phyloP scores from a whole-genome alignment of 2,113 vertebrate species.

The Microcebus ravelobensis region DNA sequence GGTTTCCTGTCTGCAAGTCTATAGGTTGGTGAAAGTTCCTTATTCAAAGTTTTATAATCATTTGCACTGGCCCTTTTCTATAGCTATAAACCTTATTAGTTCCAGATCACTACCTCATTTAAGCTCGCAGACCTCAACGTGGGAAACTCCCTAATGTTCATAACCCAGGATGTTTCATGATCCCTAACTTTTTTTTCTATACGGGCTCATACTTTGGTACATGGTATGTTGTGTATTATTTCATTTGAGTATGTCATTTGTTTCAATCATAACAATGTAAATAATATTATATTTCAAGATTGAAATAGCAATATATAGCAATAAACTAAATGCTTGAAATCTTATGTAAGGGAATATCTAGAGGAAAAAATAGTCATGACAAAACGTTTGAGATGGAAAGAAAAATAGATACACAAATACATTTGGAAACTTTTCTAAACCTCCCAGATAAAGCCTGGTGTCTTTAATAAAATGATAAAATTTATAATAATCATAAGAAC shows the following conservation, averaged over 20 bases:
- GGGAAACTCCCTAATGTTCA: not conserved
- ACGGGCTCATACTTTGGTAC: not conserved
- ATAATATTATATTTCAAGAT: not conserved
- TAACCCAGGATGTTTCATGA: not conserved
- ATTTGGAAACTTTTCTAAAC: not conserved
- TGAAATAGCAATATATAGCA: not conserved
- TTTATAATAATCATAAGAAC: not conserved
- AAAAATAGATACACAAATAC: not conserved
- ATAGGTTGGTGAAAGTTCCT: not conserved
- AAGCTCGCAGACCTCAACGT: not conserved
- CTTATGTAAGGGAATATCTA: not conserved
- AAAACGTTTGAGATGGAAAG: not conserved
- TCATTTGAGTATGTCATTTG: not conserved
- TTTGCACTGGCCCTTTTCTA: not conserved
- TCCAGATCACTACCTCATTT: not conserved
- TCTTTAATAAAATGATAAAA: not conserved
- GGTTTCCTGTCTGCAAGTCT: not conserved
- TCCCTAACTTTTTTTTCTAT: not conserved
- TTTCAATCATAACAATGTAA: not conserved
- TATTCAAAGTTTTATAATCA: not conserved
- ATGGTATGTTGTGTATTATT: not conserved
- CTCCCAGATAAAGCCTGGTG: not conserved
- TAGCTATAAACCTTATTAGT: not conserved
- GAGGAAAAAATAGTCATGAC: not conserved
- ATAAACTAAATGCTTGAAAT: not conserved